phyloP scores from a whole-genome alignment of 2,113 vertebrate genomes.

The Aspiorhynchus laticeps region DNA sequence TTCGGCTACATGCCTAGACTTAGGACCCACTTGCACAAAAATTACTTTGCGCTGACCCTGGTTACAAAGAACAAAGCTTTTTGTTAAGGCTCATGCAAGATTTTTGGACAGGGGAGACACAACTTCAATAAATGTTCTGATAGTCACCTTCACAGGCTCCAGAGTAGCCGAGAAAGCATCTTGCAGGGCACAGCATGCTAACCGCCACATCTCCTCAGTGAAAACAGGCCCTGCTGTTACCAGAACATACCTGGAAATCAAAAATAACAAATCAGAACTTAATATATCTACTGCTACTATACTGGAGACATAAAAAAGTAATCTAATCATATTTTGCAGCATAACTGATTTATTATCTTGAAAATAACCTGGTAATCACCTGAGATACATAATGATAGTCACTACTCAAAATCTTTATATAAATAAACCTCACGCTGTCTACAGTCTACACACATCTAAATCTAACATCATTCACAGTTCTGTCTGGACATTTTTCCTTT shows the following conservation, averaged over 20 bases:
- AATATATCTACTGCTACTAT: not conserved
- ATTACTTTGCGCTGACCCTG: not conserved
- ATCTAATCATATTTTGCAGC: not conserved
- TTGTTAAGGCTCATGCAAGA: not conserved
- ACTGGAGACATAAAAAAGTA: not conserved
- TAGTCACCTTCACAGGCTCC: slow-evolving; percentile 92
- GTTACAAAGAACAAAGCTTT: not conserved
- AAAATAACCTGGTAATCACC: not conserved
- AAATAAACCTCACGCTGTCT: not conserved
- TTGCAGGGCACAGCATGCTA: slow-evolving; percentile 94
- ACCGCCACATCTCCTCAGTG: slow-evolving; percentile 97
- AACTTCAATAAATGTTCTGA: not conserved
- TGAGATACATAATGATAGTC: not conserved
- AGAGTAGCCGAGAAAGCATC: slow-evolving; percentile 94
- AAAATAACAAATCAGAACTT: not conserved
- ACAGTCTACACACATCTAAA: not conserved
- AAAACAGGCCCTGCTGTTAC: slow-evolving; percentile 95
- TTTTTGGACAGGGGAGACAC: not conserved
- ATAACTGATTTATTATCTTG: not conserved
- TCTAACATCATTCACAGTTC: not conserved
- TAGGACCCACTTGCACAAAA: not conserved
- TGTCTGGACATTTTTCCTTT: too few relatives aligned
- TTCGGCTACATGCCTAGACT: too few relatives aligned
- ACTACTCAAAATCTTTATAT: not conserved
- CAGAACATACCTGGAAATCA: slow-evolving; percentile 85